Percentiles rank a stretch among this genome's conserved stretches.
Evolutionary conservation across 2,888 invertebrate species (phyloP).

Genomic region (Microplitis deprimator): DNA sequence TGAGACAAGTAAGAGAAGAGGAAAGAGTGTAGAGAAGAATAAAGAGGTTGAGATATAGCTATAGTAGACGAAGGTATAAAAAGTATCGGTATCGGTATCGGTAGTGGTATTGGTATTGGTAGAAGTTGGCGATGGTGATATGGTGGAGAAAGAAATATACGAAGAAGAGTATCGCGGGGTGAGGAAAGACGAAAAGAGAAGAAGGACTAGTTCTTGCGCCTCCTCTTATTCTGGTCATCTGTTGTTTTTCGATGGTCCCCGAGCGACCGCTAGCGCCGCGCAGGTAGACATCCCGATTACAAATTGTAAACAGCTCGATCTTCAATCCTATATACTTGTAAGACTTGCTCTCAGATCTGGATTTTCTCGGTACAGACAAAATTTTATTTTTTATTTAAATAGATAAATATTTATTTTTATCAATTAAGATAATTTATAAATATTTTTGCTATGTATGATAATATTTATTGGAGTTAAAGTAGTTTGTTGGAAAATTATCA

Average conservation of each 20-base stretch:
- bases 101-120: background rate
- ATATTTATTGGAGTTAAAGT: background rate
- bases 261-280: constrained; percentile 57
- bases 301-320: constrained; percentile 63
- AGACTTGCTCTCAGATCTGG: background rate
- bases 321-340: background rate
- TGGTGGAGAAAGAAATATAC: background rate
- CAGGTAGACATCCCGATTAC: constrained; percentile 62
- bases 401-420: background rate
- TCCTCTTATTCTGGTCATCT: constrained; percentile 50
- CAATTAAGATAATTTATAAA: background rate
- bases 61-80: background rate
- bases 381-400: too few species aligned
- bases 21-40: background rate
- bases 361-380: background rate
- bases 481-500: background rate
- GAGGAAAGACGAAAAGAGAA: constrained; percentile 29
- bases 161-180: constrained; percentile 24
- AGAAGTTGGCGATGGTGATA: background rate
- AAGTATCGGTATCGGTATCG: background rate
- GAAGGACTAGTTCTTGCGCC: constrained; percentile 53
- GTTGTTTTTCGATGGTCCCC: constrained; percentile 60
- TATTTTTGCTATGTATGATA: background rate
- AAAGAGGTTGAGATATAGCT: constrained; percentile 1
- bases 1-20: constrained; percentile 31